Evolutionary conservation across 2,797 vertebrate species (phyloP).

Genomic region (Sorex maritimensis): DNA sequence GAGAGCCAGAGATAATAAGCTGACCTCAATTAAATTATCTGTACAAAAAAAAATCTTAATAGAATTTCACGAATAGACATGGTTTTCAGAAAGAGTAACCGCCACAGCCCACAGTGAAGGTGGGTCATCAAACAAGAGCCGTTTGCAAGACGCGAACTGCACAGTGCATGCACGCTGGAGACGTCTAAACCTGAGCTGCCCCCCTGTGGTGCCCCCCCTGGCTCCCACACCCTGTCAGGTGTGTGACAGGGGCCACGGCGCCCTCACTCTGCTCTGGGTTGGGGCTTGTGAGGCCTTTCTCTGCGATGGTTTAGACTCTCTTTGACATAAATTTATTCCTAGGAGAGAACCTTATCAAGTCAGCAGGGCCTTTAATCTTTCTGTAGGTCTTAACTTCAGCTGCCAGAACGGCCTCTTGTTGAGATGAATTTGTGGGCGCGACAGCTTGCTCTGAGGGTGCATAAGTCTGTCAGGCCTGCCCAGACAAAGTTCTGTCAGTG

Average conservation of each 20-base stretch:
- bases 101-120: not conserved
- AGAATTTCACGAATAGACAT: not conserved
- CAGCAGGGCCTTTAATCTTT: not conserved
- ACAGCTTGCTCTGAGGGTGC: too few species aligned
- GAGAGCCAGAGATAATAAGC: constrained; percentile 13
- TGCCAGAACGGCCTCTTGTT: not conserved
- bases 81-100: constrained; percentile 1
- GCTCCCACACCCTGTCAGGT: too few species aligned
- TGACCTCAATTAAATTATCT: constrained; percentile 27
- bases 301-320: not conserved
- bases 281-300: not conserved
- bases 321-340: too few species aligned
- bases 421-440: not conserved
- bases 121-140: not conserved
- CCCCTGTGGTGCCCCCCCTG: too few species aligned
- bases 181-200: not conserved
- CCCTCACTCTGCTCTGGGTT: too few species aligned
- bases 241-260: too few species aligned
- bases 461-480: too few species aligned
- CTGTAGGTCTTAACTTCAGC: not conserved
- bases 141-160: constrained; percentile 32
- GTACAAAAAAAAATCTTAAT: not conserved
- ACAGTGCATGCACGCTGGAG: not conserved
- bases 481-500: too few species aligned
- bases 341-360: too few species aligned